A percentile compares a stretch with the other conserved stretches of the same genome.
These are phyloP conservation scores for Cerastis rubricosa DNA, from an alignment of 2,888 invertebrate species.

Conservation along the genomic window DNA sequence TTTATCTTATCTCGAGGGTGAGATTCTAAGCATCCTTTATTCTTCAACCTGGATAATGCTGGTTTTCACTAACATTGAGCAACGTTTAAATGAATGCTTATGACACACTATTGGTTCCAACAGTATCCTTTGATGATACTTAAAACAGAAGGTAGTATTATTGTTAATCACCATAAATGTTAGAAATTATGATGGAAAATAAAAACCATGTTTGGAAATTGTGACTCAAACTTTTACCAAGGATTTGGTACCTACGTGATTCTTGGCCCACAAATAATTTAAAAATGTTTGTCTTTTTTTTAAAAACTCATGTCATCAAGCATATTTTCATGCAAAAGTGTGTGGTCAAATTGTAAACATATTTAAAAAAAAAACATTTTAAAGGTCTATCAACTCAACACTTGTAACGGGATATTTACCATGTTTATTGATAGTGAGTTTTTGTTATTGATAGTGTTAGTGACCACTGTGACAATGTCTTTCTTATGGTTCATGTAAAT, in stretches of 20 bases:
- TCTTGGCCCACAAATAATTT: neutral
- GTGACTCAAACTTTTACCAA: neutral
- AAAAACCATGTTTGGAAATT: neutral
- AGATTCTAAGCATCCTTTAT: conserved; percentile 35
- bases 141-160: neutral
- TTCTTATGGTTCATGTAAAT: neutral
- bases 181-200: neutral
- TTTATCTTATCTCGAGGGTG: conserved; percentile 50
- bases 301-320: neutral
- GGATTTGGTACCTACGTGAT: neutral
- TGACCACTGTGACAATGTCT: no score
- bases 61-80: neutral
- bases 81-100: neutral
- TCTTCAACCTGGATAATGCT: neutral
- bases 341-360: no score
- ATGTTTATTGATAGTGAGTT: no score
- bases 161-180: neutral
- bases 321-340: neutral
- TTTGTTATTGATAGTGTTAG: no score
- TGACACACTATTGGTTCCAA: neutral
- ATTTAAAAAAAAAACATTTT: no score
- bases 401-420: no score
- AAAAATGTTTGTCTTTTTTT: neutral
- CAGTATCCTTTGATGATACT: neutral
- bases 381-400: no score